phyloP scores from a whole-genome alignment of 2,797 vertebrate genomes.

The Etheostoma perlongum region DNA sequence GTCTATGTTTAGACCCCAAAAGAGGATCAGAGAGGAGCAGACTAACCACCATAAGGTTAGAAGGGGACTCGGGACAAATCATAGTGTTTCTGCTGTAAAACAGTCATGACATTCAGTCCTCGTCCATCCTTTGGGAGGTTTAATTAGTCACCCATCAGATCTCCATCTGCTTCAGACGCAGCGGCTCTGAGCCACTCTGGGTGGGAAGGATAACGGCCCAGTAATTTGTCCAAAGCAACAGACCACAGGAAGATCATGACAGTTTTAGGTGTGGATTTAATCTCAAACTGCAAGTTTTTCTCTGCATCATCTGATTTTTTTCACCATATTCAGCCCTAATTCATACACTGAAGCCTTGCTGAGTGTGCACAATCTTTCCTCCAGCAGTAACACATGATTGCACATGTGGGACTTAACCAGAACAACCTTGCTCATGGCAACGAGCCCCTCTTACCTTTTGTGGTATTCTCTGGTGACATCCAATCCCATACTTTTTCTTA shows the following conservation, averaged over 20 bases:
- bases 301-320: neutral
- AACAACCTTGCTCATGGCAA: neutral
- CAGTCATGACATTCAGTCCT: conserved; percentile 6
- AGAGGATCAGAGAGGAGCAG: conserved; percentile 10
- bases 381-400: neutral
- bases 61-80: neutral
- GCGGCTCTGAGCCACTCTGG: conserved; percentile 22
- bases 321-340: conserved; percentile 7
- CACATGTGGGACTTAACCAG: conserved; percentile 4
- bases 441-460: conserved; percentile 40
- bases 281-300: neutral
- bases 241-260: neutral
- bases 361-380: conserved; percentile 1
- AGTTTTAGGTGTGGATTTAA: neutral
- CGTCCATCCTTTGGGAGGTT: conserved; percentile 18
- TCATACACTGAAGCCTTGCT: neutral
- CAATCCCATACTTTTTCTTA: conserved; percentile 37
- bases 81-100: conserved; percentile 3
- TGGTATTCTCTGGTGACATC: conserved; percentile 34
- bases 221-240: conserved; percentile 8
- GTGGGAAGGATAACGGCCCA: conserved; percentile 14
- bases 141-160: conserved; percentile 41
- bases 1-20: neutral
- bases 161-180: conserved; percentile 23
- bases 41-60: neutral